phyloP scores from a whole-genome alignment of 92 coral and sea anemone species.

The Virgularia gustaviana region DNA sequence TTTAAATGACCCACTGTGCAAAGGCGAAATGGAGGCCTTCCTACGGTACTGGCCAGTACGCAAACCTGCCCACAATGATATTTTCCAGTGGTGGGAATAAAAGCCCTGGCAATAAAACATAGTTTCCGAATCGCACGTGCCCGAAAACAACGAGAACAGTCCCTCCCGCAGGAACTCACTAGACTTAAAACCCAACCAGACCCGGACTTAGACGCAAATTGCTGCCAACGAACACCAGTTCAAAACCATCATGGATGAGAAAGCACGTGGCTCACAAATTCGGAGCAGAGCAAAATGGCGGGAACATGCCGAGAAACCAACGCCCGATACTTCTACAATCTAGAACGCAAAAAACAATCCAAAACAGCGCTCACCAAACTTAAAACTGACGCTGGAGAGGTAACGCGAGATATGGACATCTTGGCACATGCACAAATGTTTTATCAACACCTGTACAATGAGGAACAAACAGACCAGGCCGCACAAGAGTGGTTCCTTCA shows the following conservation, averaged over 20 bases:
- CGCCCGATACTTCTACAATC: not conserved
- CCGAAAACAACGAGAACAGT: not conserved
- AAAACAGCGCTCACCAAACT: not conserved
- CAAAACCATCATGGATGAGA: not conserved
- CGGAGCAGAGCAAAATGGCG: not conserved
- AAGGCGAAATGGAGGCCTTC: not conserved
- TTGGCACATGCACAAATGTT: not conserved
- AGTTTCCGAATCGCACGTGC: not conserved
- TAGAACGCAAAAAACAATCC: not conserved
- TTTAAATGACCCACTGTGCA: not conserved
- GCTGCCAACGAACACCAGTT: not conserved
- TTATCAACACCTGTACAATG: conserved; percentile 1
- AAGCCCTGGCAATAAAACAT: no score
- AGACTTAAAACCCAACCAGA: not conserved
- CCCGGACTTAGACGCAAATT: not conserved
- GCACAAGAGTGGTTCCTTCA: conserved; percentile 26
- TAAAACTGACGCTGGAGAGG: not conserved
- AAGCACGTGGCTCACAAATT: not conserved
- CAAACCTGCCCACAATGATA: no score
- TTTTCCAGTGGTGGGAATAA: no score
- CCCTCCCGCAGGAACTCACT: not conserved
- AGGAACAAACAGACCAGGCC: conserved; percentile 1
- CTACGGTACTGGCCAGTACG: not conserved
- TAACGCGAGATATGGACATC: conserved; percentile 2
- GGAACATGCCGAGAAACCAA: not conserved